phyloP scores from a whole-genome alignment of 2,113 vertebrate genomes.

The Corydoras maculifer region DNA sequence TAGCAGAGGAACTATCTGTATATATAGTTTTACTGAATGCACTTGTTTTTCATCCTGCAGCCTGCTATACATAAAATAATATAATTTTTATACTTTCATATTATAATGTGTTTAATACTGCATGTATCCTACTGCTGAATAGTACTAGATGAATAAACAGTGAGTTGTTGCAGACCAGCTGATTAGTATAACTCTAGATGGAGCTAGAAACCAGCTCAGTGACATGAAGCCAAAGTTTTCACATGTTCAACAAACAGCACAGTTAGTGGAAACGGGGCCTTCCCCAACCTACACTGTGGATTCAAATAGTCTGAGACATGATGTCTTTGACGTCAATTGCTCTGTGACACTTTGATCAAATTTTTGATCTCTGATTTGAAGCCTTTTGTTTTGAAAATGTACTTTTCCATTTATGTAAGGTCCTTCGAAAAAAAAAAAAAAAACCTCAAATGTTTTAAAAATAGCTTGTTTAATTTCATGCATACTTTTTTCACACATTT shows the following conservation, averaged over 20 bases:
- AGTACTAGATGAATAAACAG: too few species aligned
- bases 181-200: background rate
- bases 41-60: too few species aligned
- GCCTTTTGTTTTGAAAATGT: constrained; percentile 27
- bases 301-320: background rate
- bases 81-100: too few species aligned
- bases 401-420: constrained; percentile 5
- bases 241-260: too few species aligned
- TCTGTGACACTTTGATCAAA: constrained; percentile 19
- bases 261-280: constrained; percentile 19
- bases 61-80: too few species aligned
- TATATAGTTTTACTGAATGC: too few species aligned
- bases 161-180: too few species aligned
- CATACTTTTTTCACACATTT: background rate
- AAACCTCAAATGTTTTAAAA: too few species aligned
- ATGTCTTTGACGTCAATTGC: background rate
- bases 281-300: background rate
- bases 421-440: background rate
- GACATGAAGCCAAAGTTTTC: background rate
- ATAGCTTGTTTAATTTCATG: too few species aligned
- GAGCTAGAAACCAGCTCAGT: background rate
- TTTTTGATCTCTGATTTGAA: constrained; percentile 3
- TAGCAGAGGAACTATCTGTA: too few species aligned
- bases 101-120: too few species aligned
- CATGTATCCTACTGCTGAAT: too few species aligned